A percentile compares a stretch with the other conserved stretches of the same genome.
Conservation (phyloP, 2,888 invertebrate genomes). For the Orthosia incerta region DNA sequence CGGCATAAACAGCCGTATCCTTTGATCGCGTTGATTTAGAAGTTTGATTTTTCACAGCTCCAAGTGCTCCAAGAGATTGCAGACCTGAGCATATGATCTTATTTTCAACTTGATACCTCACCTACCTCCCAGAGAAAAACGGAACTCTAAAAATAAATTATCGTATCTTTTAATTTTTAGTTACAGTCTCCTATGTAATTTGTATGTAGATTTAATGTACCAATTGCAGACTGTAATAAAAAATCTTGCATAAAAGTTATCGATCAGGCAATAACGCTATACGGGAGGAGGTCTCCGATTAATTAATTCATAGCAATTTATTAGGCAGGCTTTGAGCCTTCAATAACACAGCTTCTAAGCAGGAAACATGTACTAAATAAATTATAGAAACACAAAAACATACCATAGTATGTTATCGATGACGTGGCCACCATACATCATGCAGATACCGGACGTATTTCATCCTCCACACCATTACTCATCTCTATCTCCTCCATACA, state of each 20-base stretch:
- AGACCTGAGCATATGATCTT: too few species aligned
- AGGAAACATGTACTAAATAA: slow-evolving; percentile 6
- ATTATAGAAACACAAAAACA: slow-evolving; percentile 24
- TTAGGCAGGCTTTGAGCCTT: background rate
- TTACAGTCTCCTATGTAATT: background rate
- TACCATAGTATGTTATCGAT: slow-evolving; percentile 13
- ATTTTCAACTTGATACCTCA: too few species aligned
- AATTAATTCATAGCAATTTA: background rate
- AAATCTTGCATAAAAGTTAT: background rate
- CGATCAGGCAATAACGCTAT: background rate
- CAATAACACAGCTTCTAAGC: slow-evolving; percentile 2
- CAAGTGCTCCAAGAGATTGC: too few species aligned
- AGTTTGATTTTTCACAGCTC: too few species aligned
- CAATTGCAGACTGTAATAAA: background rate
- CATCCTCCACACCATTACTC: slow-evolving; percentile 48
- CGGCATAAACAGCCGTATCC: too few species aligned
- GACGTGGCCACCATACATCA: slow-evolving; percentile 35
- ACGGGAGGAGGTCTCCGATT: background rate
- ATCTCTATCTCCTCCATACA: slow-evolving; percentile 28
- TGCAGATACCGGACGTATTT: slow-evolving; percentile 32
- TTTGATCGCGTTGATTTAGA: too few species aligned
- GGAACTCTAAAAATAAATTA: too few species aligned
- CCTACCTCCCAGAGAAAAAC: too few species aligned
- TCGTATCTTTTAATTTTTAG: background rate
- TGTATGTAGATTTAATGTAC: too few species aligned